These are phyloP conservation scores for Pemphredon lugubris DNA, from an alignment of 2,888 invertebrate genomes.

Conservation along the genomic window DNA sequence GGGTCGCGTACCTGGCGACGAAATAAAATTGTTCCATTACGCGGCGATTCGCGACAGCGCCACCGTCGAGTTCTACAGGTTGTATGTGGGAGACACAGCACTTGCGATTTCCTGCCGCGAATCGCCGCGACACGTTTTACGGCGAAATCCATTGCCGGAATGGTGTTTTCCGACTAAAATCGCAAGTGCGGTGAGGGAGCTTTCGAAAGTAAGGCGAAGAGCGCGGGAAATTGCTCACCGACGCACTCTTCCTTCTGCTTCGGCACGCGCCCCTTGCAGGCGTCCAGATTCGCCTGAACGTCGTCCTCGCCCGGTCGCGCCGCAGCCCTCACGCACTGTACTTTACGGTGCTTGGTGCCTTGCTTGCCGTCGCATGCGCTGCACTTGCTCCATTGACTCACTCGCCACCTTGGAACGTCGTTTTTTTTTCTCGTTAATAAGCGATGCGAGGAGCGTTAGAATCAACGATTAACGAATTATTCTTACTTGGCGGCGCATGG, in stretches of 20 bases:
- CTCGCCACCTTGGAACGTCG: constrained; percentile 83
- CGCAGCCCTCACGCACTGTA: constrained; percentile 82
- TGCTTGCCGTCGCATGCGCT: constrained; percentile 82
- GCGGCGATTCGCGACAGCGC: too few species aligned
- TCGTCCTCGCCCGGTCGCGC: constrained; percentile 81
- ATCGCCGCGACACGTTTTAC: too few species aligned
- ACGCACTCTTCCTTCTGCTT: constrained; percentile 66
- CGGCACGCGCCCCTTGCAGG: constrained; percentile 71
- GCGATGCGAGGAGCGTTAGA: background rate
- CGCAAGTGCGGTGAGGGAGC: too few species aligned
- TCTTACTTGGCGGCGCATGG: constrained; percentile 81
- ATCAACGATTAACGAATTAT: background rate
- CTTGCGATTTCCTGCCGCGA: too few species aligned
- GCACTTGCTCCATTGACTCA: constrained; percentile 86
- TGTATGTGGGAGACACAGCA: too few species aligned
- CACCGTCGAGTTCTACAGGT: too few species aligned
- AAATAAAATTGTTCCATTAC: background rate
- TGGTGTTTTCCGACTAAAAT: too few species aligned
- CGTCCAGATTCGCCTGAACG: constrained; percentile 70
- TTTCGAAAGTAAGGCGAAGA: too few species aligned
- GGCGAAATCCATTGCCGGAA: too few species aligned
- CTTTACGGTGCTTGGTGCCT: constrained; percentile 80
- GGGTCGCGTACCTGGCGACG: constrained; percentile 56
- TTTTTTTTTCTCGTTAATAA: too few species aligned
- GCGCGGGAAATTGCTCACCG: too few species aligned